These are phyloP conservation scores for Enteromius paludinosus DNA, from an alignment of 2,797 vertebrate genomes.

Conservation along the genomic window DNA sequence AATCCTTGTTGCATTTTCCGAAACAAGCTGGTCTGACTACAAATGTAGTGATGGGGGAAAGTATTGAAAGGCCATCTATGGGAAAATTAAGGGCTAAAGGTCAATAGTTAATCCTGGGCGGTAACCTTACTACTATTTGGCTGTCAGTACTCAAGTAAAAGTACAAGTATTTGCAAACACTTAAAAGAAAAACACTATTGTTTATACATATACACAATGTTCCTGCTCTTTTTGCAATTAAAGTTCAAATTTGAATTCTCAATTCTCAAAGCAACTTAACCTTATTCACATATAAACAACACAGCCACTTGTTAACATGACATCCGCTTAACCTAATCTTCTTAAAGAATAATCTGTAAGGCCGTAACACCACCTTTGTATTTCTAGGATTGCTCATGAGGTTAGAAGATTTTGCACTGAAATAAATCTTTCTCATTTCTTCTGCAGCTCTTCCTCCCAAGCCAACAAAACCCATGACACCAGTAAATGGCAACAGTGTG, in stretches of 20 bases:
- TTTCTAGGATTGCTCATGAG: slow-evolving; percentile 1
- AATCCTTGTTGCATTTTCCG: slow-evolving; percentile 10
- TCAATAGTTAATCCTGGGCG: not conserved
- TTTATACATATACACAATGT: not conserved
- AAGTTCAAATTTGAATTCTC: not conserved
- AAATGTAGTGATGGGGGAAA: not conserved
- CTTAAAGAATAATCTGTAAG: slow-evolving; percentile 7
- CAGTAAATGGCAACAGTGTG: slow-evolving; percentile 78
- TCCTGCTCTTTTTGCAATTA: not conserved
- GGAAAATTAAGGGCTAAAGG: slow-evolving; percentile 20
- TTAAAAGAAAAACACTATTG: not conserved
- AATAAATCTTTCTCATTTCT: slow-evolving; percentile 44
- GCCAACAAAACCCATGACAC: slow-evolving; percentile 87
- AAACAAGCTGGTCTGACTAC: slow-evolving; percentile 4
- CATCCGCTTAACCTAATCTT: not conserved
- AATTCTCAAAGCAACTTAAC: not conserved
- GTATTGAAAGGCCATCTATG: not conserved
- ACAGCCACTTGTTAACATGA: slow-evolving; percentile 18
- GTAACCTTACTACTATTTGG: not conserved
- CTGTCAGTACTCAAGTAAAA: not conserved
- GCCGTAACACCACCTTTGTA: not conserved
- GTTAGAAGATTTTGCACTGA: slow-evolving; percentile 5
- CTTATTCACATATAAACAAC: not conserved
- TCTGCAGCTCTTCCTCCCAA: slow-evolving; percentile 94
- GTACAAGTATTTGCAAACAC: not conserved